These are phyloP conservation scores for Syrista parreyssii DNA, from an alignment of 2,888 invertebrate species.

Conservation along the genomic window DNA sequence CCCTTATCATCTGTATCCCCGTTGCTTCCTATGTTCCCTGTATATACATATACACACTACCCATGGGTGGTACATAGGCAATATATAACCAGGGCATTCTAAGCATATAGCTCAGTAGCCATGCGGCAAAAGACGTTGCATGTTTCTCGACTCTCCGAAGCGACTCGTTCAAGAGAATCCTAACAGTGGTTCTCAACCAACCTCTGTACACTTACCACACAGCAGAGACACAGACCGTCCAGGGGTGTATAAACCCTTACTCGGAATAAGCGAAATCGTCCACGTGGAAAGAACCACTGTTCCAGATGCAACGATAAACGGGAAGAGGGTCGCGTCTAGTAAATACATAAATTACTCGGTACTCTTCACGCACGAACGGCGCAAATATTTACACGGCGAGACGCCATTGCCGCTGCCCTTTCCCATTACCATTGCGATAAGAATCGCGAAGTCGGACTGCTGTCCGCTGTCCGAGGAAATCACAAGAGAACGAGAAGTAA, in stretches of 20 bases:
- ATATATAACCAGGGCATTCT: background rate
- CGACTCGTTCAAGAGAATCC: background rate
- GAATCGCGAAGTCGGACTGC: background rate
- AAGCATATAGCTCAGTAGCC: background rate
- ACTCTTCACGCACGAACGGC: constrained; percentile 8
- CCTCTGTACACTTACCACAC: background rate
- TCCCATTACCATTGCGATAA: background rate
- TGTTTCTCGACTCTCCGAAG: background rate
- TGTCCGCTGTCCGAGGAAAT: background rate
- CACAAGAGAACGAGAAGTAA: constrained; percentile 11
- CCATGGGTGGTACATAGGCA: background rate
- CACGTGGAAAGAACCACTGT: background rate
- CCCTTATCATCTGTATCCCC: background rate
- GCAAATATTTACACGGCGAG: background rate
- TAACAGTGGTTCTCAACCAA: background rate
- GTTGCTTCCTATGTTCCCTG: background rate
- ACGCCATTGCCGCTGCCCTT: background rate
- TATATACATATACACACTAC: background rate
- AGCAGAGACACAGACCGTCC: background rate
- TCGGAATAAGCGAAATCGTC: background rate
- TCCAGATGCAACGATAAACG: background rate
- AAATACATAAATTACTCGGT: constrained; percentile 12
- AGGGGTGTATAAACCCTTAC: background rate
- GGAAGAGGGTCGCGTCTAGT: constrained; percentile 8
- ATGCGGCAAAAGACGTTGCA: background rate